Percentiles rank a stretch among this genome's conserved stretches.
Evolutionary conservation across 2,888 invertebrate genomes (phyloP).

Genomic region (Cheilosia vernalis): DNA sequence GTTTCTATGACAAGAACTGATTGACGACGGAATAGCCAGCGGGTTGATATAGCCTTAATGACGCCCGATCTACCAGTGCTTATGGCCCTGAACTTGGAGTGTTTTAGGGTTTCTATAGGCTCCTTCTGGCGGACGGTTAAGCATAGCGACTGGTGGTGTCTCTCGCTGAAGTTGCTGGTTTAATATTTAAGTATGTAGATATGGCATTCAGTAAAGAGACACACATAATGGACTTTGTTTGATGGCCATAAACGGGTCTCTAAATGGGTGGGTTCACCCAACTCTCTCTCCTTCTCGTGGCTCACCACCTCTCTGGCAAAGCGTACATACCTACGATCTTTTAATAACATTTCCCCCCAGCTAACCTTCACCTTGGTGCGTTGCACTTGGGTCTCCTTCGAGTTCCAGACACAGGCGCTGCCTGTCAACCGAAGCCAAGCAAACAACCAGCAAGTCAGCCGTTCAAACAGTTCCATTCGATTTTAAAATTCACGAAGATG

Average conservation of each 20-base stretch:
- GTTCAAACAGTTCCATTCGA: conserved; percentile 41
- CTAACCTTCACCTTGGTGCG: conserved; percentile 70
- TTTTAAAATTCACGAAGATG: conserved; percentile 60
- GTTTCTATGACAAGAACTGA: conserved; percentile 4
- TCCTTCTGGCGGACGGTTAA: neutral
- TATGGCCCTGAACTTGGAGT: neutral
- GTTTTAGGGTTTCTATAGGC: conserved; percentile 5
- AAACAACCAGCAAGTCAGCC: conserved; percentile 16
- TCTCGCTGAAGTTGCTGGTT: no score
- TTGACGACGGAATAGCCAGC: conserved; percentile 2
- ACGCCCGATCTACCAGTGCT: neutral
- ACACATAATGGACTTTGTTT: no score
- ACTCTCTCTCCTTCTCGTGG: conserved; percentile 39
- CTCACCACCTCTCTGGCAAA: conserved; percentile 43
- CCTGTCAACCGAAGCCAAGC: conserved; percentile 42
- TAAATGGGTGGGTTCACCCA: no score
- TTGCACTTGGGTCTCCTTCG: conserved; percentile 32
- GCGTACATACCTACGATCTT: conserved; percentile 22
- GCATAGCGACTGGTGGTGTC: neutral
- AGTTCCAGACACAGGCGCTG: conserved; percentile 50
- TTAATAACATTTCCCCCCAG: conserved; percentile 28
- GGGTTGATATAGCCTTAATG: conserved; percentile 18
- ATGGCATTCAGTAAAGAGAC: no score
- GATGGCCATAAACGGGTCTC: no score
- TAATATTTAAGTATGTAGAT: no score